These are phyloP conservation scores for Megalops atlanticus DNA, from an alignment of 2,113 vertebrate species.

Conservation along the genomic window DNA sequence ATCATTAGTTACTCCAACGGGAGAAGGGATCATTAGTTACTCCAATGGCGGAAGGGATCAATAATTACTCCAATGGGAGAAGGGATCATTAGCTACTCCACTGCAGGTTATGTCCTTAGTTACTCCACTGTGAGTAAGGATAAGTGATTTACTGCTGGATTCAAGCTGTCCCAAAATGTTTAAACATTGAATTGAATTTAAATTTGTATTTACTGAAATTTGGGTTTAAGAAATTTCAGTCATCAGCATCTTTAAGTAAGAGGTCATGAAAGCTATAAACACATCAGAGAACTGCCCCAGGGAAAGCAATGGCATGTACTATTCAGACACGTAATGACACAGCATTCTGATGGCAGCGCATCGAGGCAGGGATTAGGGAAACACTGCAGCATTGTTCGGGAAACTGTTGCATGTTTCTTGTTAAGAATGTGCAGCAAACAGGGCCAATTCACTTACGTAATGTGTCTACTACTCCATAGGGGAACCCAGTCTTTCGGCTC, in stretches of 20 bases:
- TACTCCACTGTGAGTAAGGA: no score
- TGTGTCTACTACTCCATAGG: slow-evolving; percentile 37
- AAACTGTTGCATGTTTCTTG: slow-evolving; percentile 37
- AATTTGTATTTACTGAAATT: no score
- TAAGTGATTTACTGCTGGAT: no score
- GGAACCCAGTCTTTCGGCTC: slow-evolving; percentile 38
- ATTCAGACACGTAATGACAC: background rate
- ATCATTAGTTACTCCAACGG: no score
- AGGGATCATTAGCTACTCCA: no score
- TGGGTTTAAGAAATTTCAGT: no score
- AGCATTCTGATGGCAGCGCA: background rate
- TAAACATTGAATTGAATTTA: no score
- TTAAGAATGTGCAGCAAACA: slow-evolving; percentile 14
- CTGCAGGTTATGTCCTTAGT: no score
- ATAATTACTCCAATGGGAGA: no score
- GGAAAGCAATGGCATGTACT: background rate
- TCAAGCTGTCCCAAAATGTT: no score
- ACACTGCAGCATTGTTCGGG: slow-evolving; percentile 48
- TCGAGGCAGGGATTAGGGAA: slow-evolving; percentile 27
- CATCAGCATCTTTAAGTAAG: background rate
- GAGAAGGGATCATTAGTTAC: no score
- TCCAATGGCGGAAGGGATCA: no score
- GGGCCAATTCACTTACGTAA: slow-evolving; percentile 28
- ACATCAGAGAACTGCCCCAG: background rate
- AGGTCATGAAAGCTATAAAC: background rate